These are phyloP conservation scores for Amphiprion ocellaris DNA, from an alignment of 2,113 vertebrate genomes.

Conservation along the genomic window DNA sequence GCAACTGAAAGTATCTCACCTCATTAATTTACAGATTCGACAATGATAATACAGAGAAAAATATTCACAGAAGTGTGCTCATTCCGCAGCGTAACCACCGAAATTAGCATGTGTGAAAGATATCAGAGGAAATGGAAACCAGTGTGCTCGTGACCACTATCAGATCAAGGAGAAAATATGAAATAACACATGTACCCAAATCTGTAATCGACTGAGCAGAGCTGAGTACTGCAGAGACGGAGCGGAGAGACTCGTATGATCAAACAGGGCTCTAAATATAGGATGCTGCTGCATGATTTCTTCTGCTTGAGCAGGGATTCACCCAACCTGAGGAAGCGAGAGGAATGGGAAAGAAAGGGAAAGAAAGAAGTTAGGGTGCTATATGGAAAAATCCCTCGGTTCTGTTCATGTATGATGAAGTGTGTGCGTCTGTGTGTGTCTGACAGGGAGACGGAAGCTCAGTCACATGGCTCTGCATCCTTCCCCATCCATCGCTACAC, in stretches of 20 bases:
- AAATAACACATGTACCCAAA: constrained; percentile 53
- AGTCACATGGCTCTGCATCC: constrained; percentile 61
- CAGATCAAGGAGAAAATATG: constrained; percentile 33
- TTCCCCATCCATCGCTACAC: constrained; percentile 38
- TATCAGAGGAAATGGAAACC: constrained; percentile 41
- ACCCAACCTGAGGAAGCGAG: constrained; percentile 55
- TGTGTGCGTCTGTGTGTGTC: constrained; percentile 8
- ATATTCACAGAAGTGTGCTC: constrained; percentile 21
- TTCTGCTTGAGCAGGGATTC: constrained; percentile 77
- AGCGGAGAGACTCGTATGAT: constrained; percentile 63
- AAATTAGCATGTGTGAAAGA: constrained; percentile 10
- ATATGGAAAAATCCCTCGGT: constrained; percentile 4
- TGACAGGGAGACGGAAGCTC: constrained; percentile 34
- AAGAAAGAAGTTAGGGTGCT: not conserved
- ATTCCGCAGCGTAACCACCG: constrained; percentile 11
- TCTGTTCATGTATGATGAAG: constrained; percentile 7
- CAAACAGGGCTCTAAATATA: constrained; percentile 78
- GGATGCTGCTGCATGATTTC: constrained; percentile 72
- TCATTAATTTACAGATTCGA: constrained; percentile 24
- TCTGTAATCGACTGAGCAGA: constrained; percentile 52
- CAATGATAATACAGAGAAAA: not conserved
- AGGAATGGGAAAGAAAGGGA: not conserved
- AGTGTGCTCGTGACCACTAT: constrained; percentile 22
- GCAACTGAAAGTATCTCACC: not conserved
- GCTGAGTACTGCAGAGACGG: constrained; percentile 40